Percentiles rank a stretch among this genome's conserved stretches.
Evolutionary conservation across 2,113 vertebrate genomes (phyloP).

Genomic region (Zapus hudsonius): DNA sequence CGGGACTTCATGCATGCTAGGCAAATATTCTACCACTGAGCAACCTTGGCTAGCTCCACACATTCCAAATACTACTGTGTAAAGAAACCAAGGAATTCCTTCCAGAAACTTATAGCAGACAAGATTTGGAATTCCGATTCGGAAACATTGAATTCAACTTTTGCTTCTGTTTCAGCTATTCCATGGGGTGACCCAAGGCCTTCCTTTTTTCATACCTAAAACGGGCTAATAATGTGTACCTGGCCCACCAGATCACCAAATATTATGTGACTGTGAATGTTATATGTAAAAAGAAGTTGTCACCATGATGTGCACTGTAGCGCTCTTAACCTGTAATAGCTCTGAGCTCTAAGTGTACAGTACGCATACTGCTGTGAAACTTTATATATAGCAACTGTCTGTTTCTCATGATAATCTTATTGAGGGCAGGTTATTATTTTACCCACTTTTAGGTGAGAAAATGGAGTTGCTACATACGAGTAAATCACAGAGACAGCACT

Average conservation of each 20-base stretch:
- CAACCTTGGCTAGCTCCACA: too few relatives aligned
- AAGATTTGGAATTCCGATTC: constrained; percentile 24
- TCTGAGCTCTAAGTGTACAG: neutral
- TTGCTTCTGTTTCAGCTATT: neutral
- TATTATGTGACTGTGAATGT: constrained; percentile 15
- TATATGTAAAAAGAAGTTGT: constrained; percentile 11
- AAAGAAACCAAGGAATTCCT: neutral
- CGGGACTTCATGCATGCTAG: too few relatives aligned
- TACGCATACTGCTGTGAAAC: neutral
- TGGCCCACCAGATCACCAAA: neutral
- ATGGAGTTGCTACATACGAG: neutral
- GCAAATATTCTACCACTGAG: too few relatives aligned
- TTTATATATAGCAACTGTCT: neutral
- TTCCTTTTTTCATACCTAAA: neutral
- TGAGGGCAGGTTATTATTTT: neutral
- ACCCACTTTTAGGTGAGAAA: neutral
- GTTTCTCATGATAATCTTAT: neutral
- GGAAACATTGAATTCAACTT: neutral
- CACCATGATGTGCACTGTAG: neutral
- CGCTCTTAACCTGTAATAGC: neutral
- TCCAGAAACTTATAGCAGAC: neutral
- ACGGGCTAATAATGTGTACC: neutral
- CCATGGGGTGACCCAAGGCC: neutral
- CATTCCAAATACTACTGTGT: neutral
- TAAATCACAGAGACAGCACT: neutral